Percentiles rank a stretch among this genome's conserved stretches.
Conservation (phyloP, 2,888 invertebrate species). For the Tribolium freemani region DNA sequence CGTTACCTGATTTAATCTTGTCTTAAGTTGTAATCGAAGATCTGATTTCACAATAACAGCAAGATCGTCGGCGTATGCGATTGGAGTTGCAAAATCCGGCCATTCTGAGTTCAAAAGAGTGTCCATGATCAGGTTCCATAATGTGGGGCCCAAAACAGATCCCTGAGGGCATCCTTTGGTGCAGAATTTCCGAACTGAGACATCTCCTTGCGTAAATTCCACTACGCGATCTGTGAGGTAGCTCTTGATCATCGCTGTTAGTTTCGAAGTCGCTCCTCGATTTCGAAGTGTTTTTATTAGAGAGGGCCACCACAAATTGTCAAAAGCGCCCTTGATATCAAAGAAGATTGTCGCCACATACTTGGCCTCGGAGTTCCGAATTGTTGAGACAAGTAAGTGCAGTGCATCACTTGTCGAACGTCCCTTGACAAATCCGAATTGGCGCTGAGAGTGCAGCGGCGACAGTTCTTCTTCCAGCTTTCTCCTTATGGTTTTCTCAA, state of each 20-base stretch:
- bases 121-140: slow-evolving; percentile 9
- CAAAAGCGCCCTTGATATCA: not conserved
- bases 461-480: not conserved
- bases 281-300: not conserved
- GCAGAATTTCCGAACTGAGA: not conserved
- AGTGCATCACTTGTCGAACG: slow-evolving; percentile 5
- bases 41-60: not conserved
- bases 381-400: not conserved
- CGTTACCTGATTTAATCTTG: not conserved
- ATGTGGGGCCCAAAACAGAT: slow-evolving; percentile 4
- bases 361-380: not conserved
- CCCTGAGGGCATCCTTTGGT: slow-evolving; percentile 15
- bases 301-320: slow-evolving; percentile 6
- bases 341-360: not conserved
- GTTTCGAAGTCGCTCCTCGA: not conserved
- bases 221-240: not conserved
- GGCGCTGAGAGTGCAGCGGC: not conserved
- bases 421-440: slow-evolving; percentile 6
- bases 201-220: not conserved
- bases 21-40: not conserved
- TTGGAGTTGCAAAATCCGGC: not conserved
- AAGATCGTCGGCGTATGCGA: not conserved
- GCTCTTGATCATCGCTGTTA: not conserved
- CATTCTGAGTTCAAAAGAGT: not conserved
- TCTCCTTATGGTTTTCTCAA: slow-evolving; percentile 8